Evolutionary conservation across 2,113 vertebrate species (phyloP).

Genomic region (Proterorhinus semilunaris): DNA sequence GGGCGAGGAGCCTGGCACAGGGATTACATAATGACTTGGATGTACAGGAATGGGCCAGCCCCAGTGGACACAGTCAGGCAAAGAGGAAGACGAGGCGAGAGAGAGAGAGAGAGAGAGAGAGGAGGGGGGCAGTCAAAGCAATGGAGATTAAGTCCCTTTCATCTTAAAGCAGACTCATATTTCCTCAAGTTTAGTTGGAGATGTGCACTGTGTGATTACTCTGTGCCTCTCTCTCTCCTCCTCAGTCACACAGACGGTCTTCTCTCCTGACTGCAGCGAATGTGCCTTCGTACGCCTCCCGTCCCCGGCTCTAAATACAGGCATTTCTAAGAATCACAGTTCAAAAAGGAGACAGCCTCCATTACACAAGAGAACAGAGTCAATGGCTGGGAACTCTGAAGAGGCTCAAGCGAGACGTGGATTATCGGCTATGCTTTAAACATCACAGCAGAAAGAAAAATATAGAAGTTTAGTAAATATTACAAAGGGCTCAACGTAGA

Average conservation of each 20-base stretch:
- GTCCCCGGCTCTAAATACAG: constrained; percentile 74
- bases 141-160: constrained; percentile 78
- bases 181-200: constrained; percentile 73
- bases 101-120: constrained; percentile 54
- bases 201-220: constrained; percentile 69
- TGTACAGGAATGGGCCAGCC: constrained; percentile 66
- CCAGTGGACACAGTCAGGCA: constrained; percentile 58
- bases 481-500: no score
- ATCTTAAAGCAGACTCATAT: constrained; percentile 77
- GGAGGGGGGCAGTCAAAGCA: constrained; percentile 61
- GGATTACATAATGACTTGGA: constrained; percentile 75
- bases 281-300: constrained; percentile 73
- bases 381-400: constrained; percentile 43
- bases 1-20: constrained; percentile 60
- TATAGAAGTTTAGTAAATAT: no score
- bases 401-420: constrained; percentile 43
- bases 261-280: constrained; percentile 57
- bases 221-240: constrained; percentile 49
- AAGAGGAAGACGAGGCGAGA: constrained; percentile 41
- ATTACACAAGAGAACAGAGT: constrained; percentile 57
- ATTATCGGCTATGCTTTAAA: constrained; percentile 44
- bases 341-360: constrained; percentile 71
- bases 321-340: constrained; percentile 77
- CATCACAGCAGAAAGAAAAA: constrained; percentile 14
- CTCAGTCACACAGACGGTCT: constrained; percentile 35